phyloP scores from a whole-genome alignment of 2,888 invertebrate genomes.

The Buathra laborator region DNA sequence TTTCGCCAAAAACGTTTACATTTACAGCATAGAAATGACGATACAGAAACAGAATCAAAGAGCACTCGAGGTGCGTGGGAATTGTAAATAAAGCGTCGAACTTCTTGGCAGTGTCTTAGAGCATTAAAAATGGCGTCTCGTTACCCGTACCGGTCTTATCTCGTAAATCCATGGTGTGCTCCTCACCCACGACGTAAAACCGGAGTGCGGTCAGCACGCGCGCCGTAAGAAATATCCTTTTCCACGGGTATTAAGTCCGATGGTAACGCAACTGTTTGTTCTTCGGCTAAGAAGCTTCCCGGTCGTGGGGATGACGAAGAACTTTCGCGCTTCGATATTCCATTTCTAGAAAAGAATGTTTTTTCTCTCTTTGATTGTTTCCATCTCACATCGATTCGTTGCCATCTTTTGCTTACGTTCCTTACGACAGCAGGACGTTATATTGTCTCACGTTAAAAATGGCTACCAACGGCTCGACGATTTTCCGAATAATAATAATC shows the following conservation, averaged over 20 bases:
- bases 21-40: constrained; percentile 16
- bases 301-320: constrained; percentile 20
- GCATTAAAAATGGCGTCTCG: constrained; percentile 29
- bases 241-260: constrained; percentile 13
- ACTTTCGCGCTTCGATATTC: constrained; percentile 22
- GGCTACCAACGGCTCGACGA: no score
- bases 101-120: background rate
- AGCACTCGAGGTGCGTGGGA: constrained; percentile 51
- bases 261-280: constrained; percentile 33
- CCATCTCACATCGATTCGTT: no score
- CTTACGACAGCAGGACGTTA: no score
- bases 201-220: background rate
- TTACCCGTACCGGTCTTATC: constrained; percentile 24
- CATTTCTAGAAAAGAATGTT: no score
- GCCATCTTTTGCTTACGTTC: no score
- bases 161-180: background rate
- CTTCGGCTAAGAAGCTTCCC: constrained; percentile 41
- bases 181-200: background rate
- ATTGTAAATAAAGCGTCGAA: constrained; percentile 64
- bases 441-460: no score
- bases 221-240: constrained; percentile 16
- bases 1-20: background rate
- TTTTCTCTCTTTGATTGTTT: no score
- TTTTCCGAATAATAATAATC: no score
- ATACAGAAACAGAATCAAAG: background rate